Percentiles rank a stretch among this genome's conserved stretches.
Evolutionary conservation across 2,113 vertebrate species (phyloP).

Genomic region (Apeltes quadracus): DNA sequence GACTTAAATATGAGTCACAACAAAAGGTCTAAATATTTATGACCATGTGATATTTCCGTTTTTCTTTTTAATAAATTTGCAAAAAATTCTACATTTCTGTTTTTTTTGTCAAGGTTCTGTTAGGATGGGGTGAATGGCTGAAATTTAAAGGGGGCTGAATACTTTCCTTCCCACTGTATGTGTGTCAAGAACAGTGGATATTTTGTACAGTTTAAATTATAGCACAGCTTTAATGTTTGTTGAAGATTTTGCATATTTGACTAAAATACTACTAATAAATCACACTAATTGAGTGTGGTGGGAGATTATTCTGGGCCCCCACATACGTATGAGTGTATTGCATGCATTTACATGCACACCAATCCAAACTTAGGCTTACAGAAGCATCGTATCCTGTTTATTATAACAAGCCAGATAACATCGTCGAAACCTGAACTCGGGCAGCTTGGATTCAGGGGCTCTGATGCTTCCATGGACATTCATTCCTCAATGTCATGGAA

Average conservation of each 20-base stretch:
- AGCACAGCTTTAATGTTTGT: background rate
- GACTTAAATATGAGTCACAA: too few relatives aligned
- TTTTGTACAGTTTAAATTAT: background rate
- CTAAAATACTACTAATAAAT: background rate
- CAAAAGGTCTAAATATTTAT: too few relatives aligned
- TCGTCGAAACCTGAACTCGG: slow-evolving; percentile 17
- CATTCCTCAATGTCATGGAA: background rate
- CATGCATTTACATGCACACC: slow-evolving; percentile 38
- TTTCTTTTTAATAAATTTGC: too few relatives aligned
- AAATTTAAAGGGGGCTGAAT: too few relatives aligned
- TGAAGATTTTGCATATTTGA: background rate
- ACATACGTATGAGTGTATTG: slow-evolving; percentile 17
- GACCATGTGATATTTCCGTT: too few relatives aligned
- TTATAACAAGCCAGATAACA: slow-evolving; percentile 29
- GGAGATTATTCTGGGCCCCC: slow-evolving; percentile 27
- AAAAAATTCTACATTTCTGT: too few relatives aligned
- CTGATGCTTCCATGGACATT: background rate
- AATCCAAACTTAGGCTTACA: slow-evolving; percentile 30
- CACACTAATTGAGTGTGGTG: background rate
- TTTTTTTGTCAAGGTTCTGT: too few relatives aligned
- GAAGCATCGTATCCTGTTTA: slow-evolving; percentile 49
- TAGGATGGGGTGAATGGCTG: too few relatives aligned
- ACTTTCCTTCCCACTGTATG: too few relatives aligned
- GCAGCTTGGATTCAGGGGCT: slow-evolving; percentile 6
- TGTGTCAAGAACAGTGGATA: background rate